Base-by-base conservation (phyloP, 2,113 vertebrate species). In the Romanogobio albipinnatus region DNA sequence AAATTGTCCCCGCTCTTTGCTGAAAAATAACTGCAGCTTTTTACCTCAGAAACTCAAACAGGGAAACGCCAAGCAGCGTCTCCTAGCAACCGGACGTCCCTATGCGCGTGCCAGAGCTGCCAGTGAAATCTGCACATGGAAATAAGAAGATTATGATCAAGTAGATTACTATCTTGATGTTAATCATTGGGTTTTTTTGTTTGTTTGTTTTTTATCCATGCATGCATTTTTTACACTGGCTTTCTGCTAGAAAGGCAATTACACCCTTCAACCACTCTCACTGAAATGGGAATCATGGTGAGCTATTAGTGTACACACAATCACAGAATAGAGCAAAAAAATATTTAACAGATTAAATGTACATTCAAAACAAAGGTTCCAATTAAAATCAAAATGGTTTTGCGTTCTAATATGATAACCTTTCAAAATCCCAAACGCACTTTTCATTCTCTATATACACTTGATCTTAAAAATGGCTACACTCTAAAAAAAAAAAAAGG, bases 21-120 rank as follows among this genome's bases (percentile, higher is more conserved):
- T 45, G 36, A 78, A 24, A 81, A 33, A 33, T 10, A 43, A 66
- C 61, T 64, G 26, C 61, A 9, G 61, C 15, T 53, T 17, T 68
- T 68, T 68, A 49, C 79, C 26, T 56, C 64, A 56, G 64, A 53
- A 43, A 43, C 29, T 82, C 64, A 71, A 82, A 82, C 81, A 82
- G 47, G 6, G 64, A 71, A 73, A 71, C 66, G 33, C 64, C 64
- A 36, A 1, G 8, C 26, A 68, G 49, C 49, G 64, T 71, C 81
- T 82, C 66, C 66, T 82, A 71, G 81, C 81, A 71, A 82, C 81
- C 66, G 33, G 19, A 7, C 10, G 66, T 58, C 4, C 49, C 3
- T 22, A 0, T 43, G 81, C 51, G 64, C 66, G 81, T 71, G 81
- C 81, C 64, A 70, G 47, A 36, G 78, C 58, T 62, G n/a, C 77